These are phyloP conservation scores for Carassius carassius DNA, from an alignment of 2,113 vertebrate genomes.

Conservation along the genomic window DNA sequence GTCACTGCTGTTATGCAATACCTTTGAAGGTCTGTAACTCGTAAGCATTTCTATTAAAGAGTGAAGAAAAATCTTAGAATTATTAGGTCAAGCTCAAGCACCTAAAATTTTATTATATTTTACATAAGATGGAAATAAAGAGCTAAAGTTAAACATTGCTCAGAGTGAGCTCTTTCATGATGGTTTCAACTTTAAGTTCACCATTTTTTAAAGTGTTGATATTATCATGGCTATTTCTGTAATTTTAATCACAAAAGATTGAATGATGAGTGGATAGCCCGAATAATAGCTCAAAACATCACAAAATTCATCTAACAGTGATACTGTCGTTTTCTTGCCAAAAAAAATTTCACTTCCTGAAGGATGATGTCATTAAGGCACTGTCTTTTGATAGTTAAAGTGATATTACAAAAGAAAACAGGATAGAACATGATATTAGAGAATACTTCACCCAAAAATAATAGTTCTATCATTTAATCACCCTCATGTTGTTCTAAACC, in stretches of 20 bases:
- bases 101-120: not conserved
- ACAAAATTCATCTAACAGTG: not conserved
- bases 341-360: not conserved
- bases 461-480: no score
- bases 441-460: no score
- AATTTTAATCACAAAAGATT: not conserved
- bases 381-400: not conserved
- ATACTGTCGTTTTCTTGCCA: not conserved
- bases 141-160: not conserved
- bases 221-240: not conserved
- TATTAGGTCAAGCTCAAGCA: not conserved
- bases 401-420: no score
- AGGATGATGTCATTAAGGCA: not conserved
- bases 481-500: no score
- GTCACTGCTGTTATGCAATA: slow-evolving; percentile 1
- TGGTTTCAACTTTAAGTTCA: no score
- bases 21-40: not conserved
- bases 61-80: not conserved
- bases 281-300: not conserved
- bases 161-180: not conserved
- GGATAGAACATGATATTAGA: not conserved
- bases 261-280: not conserved
- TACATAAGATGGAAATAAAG: not conserved
- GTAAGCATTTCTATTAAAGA: not conserved
- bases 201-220: no score